Conservation (phyloP, 2,113 vertebrate genomes). For the Tretioscincus oriximinensis region DNA sequence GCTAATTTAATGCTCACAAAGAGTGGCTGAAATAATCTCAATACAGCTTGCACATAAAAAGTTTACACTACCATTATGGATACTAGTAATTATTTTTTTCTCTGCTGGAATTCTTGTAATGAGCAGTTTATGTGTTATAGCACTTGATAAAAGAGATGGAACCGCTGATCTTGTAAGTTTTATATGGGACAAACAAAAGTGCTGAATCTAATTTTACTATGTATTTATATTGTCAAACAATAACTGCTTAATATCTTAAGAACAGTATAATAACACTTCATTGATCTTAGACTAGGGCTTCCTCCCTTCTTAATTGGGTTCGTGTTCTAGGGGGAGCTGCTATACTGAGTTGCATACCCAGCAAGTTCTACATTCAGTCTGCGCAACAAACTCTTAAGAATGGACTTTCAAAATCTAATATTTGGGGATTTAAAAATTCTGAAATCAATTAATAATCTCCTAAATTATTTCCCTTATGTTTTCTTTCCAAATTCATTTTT, state of each 20-base stretch:
- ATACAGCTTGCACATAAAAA: background rate
- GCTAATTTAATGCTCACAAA: background rate
- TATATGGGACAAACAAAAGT: background rate
- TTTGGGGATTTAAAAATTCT: background rate
- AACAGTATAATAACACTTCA: background rate
- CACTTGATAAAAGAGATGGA: background rate
- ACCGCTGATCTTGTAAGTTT: background rate
- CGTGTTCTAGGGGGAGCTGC: background rate
- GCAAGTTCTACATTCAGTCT: background rate
- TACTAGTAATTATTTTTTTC: background rate
- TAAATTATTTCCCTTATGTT: conserved; percentile 1
- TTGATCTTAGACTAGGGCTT: background rate
- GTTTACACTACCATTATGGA: background rate
- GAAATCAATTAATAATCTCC: conserved; percentile 31
- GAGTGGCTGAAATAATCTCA: background rate
- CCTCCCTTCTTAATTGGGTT: background rate
- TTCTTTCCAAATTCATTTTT: conserved; percentile 28
- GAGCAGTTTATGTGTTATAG: background rate
- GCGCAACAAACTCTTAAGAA: background rate
- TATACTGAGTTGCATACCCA: background rate
- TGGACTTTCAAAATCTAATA: conserved; percentile 3
- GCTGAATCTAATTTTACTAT: background rate
- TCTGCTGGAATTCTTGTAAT: background rate
- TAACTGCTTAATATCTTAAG: background rate
- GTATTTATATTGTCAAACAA: background rate